Conservation (phyloP, 1,140 invertebrate genomes). For the Chionoecetes opilio region DNA sequence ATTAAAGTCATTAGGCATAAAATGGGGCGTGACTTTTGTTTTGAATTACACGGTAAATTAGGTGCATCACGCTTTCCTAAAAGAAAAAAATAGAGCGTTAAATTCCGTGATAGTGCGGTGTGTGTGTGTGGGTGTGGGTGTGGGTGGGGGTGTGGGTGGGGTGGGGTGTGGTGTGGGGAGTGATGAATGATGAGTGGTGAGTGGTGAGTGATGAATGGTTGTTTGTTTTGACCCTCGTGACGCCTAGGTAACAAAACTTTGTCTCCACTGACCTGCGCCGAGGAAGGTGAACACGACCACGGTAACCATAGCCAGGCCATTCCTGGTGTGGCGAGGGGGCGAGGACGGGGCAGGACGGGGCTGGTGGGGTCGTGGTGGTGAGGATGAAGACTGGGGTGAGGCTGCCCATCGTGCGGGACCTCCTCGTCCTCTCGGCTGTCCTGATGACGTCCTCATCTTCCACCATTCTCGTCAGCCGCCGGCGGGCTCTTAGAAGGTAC, state of each 20-base stretch:
- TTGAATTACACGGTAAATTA: too few relatives aligned
- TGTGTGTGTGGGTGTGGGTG: neutral
- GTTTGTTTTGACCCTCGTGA: too few relatives aligned
- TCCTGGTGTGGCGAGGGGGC: neutral
- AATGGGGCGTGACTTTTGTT: too few relatives aligned
- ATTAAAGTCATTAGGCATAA: too few relatives aligned
- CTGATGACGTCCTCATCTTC: neutral
- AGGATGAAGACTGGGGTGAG: neutral
- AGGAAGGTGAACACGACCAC: neutral
- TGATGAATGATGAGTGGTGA: too few relatives aligned
- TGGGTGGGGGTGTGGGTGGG: neutral
- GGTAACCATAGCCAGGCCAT: neutral
- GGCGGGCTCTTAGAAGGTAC: neutral
- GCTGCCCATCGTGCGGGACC: neutral
- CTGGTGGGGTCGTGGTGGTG: neutral
- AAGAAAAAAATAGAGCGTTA: too few relatives aligned
- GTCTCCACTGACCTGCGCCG: neutral
- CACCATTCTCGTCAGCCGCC: neutral
- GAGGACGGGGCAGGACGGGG: neutral
- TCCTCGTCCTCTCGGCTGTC: neutral
- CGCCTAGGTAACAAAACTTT: too few relatives aligned
- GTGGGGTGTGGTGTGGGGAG: neutral
- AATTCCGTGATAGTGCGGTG: neutral
- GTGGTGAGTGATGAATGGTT: too few relatives aligned
- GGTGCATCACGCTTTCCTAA: too few relatives aligned